Evolutionary conservation across 53 echinoderm and acorn worm genomes (phyloP).

Genomic region (Zoroaster sp.): DNA sequence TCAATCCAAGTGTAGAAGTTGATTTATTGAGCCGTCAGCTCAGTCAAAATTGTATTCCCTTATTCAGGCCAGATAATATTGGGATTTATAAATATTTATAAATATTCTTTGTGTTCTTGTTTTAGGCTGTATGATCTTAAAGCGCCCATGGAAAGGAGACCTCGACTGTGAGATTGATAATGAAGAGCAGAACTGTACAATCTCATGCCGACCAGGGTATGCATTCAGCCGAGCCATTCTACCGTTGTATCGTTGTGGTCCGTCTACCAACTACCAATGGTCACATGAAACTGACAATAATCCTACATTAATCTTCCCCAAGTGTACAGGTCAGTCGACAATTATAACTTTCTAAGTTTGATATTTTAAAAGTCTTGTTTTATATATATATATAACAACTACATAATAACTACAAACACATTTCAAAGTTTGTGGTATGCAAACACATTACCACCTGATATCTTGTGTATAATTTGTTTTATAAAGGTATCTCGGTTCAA

Average conservation of each 20-base stretch:
- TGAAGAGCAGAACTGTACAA: slow-evolving; percentile 45
- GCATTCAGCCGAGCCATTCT: slow-evolving; percentile 38
- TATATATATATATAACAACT: no score
- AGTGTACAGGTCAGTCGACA: no score
- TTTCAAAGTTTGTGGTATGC: no score
- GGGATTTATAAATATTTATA: not conserved
- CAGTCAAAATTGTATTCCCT: no score
- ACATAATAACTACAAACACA: no score
- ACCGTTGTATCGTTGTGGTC: slow-evolving; percentile 50
- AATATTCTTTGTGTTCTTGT: not conserved
- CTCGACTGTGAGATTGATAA: slow-evolving; percentile 23
- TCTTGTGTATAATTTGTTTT: no score
- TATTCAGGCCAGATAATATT: no score
- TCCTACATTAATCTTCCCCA: not conserved
- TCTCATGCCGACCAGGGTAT: slow-evolving; percentile 59
- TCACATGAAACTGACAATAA: slow-evolving; percentile 45
- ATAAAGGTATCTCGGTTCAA: no score
- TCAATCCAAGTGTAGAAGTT: no score
- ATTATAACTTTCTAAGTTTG: no score
- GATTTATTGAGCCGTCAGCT: not conserved
- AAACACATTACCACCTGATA: no score
- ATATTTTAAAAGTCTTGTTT: no score
- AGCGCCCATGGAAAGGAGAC: slow-evolving; percentile 35
- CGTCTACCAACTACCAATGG: slow-evolving; percentile 59
- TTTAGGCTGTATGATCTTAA: slow-evolving; percentile 42